Percentiles rank a stretch among this genome's conserved stretches.
These are phyloP conservation scores for Geopemphigus sp. DNA, from an alignment of 1,140 invertebrate species.

Conservation along the genomic window DNA sequence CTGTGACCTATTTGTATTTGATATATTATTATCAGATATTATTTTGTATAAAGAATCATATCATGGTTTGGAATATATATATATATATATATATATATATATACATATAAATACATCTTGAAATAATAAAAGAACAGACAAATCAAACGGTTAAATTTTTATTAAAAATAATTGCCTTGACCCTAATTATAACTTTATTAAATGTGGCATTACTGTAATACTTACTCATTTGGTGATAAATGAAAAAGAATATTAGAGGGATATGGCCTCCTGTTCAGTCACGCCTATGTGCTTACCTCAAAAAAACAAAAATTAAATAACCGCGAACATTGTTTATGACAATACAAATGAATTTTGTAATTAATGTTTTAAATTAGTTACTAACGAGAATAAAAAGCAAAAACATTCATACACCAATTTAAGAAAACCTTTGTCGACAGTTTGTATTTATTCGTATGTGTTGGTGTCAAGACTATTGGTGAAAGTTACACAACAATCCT, in stretches of 20 bases:
- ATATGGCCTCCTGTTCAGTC: constrained; percentile 12
- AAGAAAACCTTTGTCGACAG: constrained; percentile 1
- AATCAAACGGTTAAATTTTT: neutral
- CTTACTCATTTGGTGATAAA: neutral
- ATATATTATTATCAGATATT: neutral
- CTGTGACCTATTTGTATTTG: too few relatives aligned
- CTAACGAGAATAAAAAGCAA: constrained; percentile 1
- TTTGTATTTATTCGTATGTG: neutral
- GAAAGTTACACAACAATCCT: constrained; percentile 1
- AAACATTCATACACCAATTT: neutral
- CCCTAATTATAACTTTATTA: constrained; percentile 17
- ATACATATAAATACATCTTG: neutral
- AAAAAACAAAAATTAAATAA: constrained; percentile 17
- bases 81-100: too few relatives aligned
- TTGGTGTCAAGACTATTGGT: neutral
- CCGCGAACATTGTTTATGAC: neutral
- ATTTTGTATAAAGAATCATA: neutral
- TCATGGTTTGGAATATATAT: neutral
- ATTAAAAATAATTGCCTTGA: neutral
- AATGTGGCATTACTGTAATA: constrained; percentile 1
- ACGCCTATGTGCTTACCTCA: constrained; percentile 33
- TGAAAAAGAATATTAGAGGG: neutral
- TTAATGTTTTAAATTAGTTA: neutral
- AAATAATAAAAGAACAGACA: neutral
- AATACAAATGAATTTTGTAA: neutral